Evolutionary conservation across 1,140 invertebrate genomes (phyloP), one percentile per base, ranked within the genome.

Genomic region (Streblospio benedicti): DNA sequence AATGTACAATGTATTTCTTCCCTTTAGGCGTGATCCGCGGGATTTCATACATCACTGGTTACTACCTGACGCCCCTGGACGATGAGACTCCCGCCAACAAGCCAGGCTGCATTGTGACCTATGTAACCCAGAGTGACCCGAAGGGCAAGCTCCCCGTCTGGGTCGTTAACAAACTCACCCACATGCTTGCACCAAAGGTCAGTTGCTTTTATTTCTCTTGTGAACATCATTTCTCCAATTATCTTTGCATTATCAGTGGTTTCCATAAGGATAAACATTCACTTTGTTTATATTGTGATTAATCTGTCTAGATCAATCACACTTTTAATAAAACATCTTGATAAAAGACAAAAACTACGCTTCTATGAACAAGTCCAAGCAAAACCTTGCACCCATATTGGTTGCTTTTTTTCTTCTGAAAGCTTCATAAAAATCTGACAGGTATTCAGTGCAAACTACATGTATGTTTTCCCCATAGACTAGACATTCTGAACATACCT

Each of bases 161-260:
- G 90, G 78, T 91, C 44, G 88, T 93, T 16, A 93, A 94, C 76
- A 89, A 87, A 80, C 83, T 89, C 50, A 91, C 90, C 30, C 86
- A 90, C 67, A 87, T 88, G 69, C 83, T 92, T 70, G 90, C 89
- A 4, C 90, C 90, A 20, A 87, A 88, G 75, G 82, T 81, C 70
- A 67, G 61, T 51, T 25, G n/a, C 9, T 23, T 43, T 20, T n/a
- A n/a, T n/a, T n/a, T n/a, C n/a, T n/a, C n/a, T 25, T 12, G 23
- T 57, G 33, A 12, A 4, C 2, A 16, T 5, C 53, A 55, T 38
- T 25, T 20, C 31, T 1, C 4, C 23, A 35, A 14, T 32, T 20
- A 20, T 33, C n/a, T 31, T 55, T 32, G 20, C 20, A 9, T 20
- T 18, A 20, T n/a, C 31, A 6, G 23, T 6, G 31, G 50, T 18